Evolutionary conservation across 1,140 invertebrate species (phyloP), one percentile per base, ranked within the genome.

Genomic region (Hermetia illucens): DNA sequence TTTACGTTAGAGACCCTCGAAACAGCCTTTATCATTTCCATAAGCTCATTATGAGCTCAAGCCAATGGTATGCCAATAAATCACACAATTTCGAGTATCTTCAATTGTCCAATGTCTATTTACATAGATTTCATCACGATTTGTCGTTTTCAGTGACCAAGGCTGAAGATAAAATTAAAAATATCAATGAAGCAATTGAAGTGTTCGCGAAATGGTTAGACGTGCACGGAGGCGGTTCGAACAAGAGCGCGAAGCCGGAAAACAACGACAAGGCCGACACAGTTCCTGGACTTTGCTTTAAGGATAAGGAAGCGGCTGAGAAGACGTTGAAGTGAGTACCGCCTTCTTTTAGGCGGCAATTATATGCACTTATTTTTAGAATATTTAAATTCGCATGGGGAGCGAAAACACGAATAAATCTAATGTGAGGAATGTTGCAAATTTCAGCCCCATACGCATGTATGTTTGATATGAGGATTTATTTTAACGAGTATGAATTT

Each of bases 141-240:
- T 36, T 40, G 39, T 19, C 18, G 3, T 37, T 63, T 65, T n/a
- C 48, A 77, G 74, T 76, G 57, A 77, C 75, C 37, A 77, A 77
- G 52, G 72, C 74, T 18, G 72, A 71, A 49, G 74, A 77, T 5
- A 77, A 77, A 55, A 56, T 75, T 17, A 73, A 74, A 54, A 76
- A 77, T 38, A 77, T 77, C 40, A 74, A 73, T 47, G 72, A 74
- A 48, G 74, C 74, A 4, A 71, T 77, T 50, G 65, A 63, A 36
- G 66, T 74, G 21, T 77, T 77, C 47, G 74, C 76, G 48, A 61
- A 72, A 27, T 77, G 74, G 73, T 60, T 76, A n/a, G 60, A 63
- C 33, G 60, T 69, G 36, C 69, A 68, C 38, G 66, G 57, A 15
- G 63, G 68, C 3, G 55, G 61, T n/a, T 61, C 62, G 27, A 70